These are phyloP conservation scores for Polypedilum vanderplanki DNA, from an alignment of 1,140 invertebrate species.

Conservation along the genomic window DNA sequence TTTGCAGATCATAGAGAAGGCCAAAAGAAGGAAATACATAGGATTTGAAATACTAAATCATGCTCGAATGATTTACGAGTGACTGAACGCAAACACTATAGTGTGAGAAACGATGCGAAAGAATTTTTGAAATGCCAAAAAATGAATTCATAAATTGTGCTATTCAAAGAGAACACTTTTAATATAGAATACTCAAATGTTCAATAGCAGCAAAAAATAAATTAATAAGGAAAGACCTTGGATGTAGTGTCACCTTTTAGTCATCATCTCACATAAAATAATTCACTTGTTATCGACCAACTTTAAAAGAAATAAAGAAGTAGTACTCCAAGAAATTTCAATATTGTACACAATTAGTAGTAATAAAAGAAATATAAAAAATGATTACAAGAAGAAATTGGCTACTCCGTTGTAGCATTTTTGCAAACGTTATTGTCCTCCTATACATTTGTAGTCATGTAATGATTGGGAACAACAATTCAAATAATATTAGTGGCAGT, in stretches of 20 bases:
- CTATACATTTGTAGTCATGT: conserved; percentile 57
- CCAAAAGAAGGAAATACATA: too few relatives aligned
- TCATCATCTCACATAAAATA: neutral
- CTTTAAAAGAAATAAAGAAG: too few relatives aligned
- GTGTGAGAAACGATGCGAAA: too few relatives aligned
- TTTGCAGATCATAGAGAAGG: too few relatives aligned
- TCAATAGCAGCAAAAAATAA: neutral
- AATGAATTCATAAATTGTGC: too few relatives aligned
- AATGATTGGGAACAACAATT: conserved; percentile 39
- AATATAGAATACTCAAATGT: conserved; percentile 4
- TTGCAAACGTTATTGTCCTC: conserved; percentile 62
- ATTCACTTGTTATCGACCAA: too few relatives aligned
- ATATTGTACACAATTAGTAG: too few relatives aligned
- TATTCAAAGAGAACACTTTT: neutral
- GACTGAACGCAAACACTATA: too few relatives aligned
- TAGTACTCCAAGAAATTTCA: too few relatives aligned
- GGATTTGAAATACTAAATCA: too few relatives aligned
- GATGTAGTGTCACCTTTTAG: neutral
- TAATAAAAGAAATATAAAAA: conserved; percentile 33
- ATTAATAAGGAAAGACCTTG: neutral
- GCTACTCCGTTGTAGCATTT: conserved; percentile 63
- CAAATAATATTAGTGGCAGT: neutral
- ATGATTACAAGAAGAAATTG: conserved; percentile 58
- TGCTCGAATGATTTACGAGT: too few relatives aligned
- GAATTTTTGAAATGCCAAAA: too few relatives aligned